phyloP scores from a whole-genome alignment of 2,797 vertebrate species.

The Pipistrellus kuhlii region DNA sequence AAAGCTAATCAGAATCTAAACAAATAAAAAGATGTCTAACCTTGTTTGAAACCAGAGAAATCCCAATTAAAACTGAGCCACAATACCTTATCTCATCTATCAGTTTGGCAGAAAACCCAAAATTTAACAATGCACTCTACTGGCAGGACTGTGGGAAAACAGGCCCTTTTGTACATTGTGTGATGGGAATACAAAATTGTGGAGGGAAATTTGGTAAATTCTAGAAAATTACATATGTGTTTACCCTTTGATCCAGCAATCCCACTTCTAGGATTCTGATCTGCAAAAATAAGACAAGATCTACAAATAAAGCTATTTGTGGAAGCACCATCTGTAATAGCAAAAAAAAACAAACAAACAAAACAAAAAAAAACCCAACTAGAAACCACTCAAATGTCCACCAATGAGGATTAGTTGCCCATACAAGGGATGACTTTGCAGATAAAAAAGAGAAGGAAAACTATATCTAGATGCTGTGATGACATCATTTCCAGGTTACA shows the following conservation, averaged over 20 bases:
- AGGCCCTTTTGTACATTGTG: not conserved
- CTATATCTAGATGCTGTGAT: not conserved
- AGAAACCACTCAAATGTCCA: not conserved
- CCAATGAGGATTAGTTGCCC: not conserved
- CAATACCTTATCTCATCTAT: not conserved
- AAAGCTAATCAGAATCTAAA: conserved; percentile 13
- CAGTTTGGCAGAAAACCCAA: not conserved
- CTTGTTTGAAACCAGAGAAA: conserved; percentile 23
- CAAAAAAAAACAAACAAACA: not conserved
- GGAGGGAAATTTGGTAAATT: conserved; percentile 28
- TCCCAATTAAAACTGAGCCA: not conserved
- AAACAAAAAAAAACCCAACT: too few species aligned
- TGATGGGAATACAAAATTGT: not conserved
- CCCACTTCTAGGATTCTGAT: not conserved
- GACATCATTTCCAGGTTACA: not conserved
- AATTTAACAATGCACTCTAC: not conserved
- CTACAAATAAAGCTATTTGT: not conserved
- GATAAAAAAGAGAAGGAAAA: not conserved
- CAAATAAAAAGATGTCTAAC: not conserved
- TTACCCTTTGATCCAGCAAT: not conserved
- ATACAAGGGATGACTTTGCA: too few species aligned
- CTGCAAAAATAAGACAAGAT: not conserved
- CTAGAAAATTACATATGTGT: conserved; percentile 2
- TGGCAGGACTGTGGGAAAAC: not conserved
- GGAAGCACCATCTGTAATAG: not conserved